Evolutionary conservation across 1,140 invertebrate genomes (phyloP).

Genomic region (Teleogryllus occipitalis): DNA sequence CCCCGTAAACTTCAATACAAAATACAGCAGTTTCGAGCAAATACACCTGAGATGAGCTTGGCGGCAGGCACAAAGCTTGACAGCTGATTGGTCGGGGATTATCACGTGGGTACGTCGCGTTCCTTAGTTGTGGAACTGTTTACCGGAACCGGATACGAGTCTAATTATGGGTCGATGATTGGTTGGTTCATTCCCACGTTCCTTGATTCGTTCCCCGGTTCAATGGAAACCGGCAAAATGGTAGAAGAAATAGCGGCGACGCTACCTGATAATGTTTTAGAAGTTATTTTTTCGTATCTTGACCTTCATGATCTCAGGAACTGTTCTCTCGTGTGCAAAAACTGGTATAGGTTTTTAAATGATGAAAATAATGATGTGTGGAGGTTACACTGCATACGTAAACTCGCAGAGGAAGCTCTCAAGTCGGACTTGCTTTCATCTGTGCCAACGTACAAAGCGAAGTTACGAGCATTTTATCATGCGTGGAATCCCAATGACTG

Average conservation of each 20-base stretch:
- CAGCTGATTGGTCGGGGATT: conserved; percentile 42
- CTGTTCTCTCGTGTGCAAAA: conserved; percentile 88
- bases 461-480: conserved; percentile 88
- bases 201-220: conserved; percentile 21
- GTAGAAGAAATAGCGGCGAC: conserved; percentile 31
- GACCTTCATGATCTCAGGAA: conserved; percentile 75
- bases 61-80: conserved; percentile 49
- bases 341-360: conserved; percentile 82
- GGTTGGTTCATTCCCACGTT: conserved; percentile 16
- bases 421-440: conserved; percentile 87
- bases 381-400: conserved; percentile 80
- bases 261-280: conserved; percentile 72
- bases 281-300: conserved; percentile 90
- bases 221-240: conserved; percentile 30
- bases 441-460: conserved; percentile 85
- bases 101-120: conserved; percentile 37
- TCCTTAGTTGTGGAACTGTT: conserved; percentile 14
- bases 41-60: conserved; percentile 44
- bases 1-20: conserved; percentile 24
- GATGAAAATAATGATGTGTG: conserved; percentile 95
- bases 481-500: conserved; percentile 97
- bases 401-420: conserved; percentile 81
- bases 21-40: conserved; percentile 43
- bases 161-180: background rate
- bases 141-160: conserved; percentile 20